Percentiles rank a stretch among this genome's conserved stretches.
phyloP scores from a whole-genome alignment of 2,797 vertebrate species.

The Zonotrichia albicollis region DNA sequence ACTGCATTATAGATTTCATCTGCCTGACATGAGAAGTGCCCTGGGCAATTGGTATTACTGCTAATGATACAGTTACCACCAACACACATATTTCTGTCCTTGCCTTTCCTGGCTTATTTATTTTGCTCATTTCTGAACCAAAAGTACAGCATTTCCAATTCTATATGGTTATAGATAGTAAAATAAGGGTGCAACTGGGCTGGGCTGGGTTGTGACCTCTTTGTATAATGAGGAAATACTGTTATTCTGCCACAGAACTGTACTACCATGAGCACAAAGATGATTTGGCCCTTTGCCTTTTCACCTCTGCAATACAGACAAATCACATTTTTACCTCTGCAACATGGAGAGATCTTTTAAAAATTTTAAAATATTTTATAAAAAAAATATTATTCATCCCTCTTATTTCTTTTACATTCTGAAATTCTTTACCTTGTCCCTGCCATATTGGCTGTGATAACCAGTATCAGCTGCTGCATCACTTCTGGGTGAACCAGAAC shows the following conservation, averaged over 20 bases:
- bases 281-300: neutral
- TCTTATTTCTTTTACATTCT: neutral
- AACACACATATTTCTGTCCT: neutral
- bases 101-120: neutral
- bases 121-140: neutral
- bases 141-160: neutral
- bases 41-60: neutral
- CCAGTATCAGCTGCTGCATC: neutral
- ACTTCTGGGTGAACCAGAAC: neutral
- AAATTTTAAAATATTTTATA: neutral
- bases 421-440: neutral
- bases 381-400: neutral
- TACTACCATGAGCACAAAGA: neutral
- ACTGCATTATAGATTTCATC: neutral
- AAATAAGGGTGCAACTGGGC: neutral
- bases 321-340: neutral
- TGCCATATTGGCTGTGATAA: neutral
- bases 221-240: fast-evolving
- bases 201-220: neutral
- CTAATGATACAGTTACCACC: neutral
- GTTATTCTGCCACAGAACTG: neutral
- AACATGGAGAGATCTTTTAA: neutral
- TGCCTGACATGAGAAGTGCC: neutral
- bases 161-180: neutral
- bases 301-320: neutral